Evolutionary conservation across 2,113 vertebrate species (phyloP).

Genomic region (Tympanuchus pallidicinctus): DNA sequence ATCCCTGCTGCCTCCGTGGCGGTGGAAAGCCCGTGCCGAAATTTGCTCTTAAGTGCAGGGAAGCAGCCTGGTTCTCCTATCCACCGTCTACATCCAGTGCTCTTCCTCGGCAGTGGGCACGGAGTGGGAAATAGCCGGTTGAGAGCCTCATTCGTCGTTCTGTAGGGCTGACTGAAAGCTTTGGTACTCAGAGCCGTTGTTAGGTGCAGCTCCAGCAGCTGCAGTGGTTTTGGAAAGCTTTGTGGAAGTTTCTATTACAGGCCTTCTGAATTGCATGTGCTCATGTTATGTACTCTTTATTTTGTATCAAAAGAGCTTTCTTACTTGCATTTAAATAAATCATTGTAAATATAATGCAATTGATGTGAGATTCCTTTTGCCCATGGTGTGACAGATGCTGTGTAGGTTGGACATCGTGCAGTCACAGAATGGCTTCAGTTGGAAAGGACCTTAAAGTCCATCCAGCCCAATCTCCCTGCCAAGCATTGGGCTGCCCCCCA

Average conservation of each 20-base stretch:
- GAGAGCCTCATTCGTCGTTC: background rate
- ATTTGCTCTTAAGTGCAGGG: accelerated
- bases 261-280: background rate
- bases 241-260: background rate
- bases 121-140: background rate
- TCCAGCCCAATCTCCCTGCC: too few relatives aligned
- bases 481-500: too few relatives aligned
- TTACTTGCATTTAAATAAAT: background rate
- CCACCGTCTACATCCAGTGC: too few relatives aligned
- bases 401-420: background rate
- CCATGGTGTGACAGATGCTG: background rate
- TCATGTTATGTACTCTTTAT: accelerated
- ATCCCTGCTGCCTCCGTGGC: background rate
- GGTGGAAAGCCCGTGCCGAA: accelerated
- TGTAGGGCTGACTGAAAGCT: background rate
- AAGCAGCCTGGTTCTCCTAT: too few relatives aligned
- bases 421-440: too few relatives aligned
- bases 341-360: background rate
- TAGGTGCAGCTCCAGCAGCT: background rate
- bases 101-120: background rate
- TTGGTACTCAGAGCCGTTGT: background rate
- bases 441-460: too few relatives aligned
- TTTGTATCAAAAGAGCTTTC: background rate
- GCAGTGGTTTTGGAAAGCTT: background rate
- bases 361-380: background rate